A percentile compares a stretch with the other conserved stretches of the same genome.
Evolutionary conservation across 2,113 vertebrate species (phyloP).

Genomic region (Scophthalmus maximus): DNA sequence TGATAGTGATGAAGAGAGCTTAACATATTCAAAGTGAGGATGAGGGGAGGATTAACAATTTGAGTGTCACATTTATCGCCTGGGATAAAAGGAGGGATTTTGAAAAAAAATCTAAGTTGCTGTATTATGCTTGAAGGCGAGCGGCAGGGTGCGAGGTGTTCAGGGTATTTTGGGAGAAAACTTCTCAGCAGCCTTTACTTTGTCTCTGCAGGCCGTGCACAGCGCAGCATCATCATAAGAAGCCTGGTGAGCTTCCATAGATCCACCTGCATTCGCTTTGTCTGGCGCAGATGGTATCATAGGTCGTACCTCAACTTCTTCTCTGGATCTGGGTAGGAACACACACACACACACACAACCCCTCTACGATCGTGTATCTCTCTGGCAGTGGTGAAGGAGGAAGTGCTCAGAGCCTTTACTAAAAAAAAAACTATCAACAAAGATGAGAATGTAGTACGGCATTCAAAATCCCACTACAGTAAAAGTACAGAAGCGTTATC

Average conservation of each 20-base stretch:
- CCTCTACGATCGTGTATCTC: no score
- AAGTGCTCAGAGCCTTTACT: not conserved
- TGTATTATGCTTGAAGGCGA: not conserved
- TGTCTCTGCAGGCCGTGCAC: not conserved
- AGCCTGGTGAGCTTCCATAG: slow-evolving; percentile 26
- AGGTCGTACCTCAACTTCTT: slow-evolving; percentile 37
- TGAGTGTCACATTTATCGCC: no score
- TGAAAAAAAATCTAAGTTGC: not conserved
- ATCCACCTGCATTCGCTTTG: slow-evolving; percentile 68
- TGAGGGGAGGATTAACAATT: no score
- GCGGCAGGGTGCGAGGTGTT: no score
- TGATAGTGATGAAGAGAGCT: no score
- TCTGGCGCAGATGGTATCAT: rapidly evolving
- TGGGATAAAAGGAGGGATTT: no score
- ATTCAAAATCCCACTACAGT: no score
- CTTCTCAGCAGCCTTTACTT: not conserved
- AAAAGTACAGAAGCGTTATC: no score
- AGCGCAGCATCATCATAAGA: slow-evolving; percentile 2
- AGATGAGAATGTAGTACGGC: no score
- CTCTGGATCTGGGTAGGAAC: slow-evolving; percentile 50
- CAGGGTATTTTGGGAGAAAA: not conserved
- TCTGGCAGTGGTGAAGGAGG: not conserved
- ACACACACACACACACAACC: not conserved
- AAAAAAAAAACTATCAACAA: no score
- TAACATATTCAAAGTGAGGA: no score